Evolutionary conservation across 2,113 vertebrate species (phyloP).

Genomic region (Mormyrus iriodes): DNA sequence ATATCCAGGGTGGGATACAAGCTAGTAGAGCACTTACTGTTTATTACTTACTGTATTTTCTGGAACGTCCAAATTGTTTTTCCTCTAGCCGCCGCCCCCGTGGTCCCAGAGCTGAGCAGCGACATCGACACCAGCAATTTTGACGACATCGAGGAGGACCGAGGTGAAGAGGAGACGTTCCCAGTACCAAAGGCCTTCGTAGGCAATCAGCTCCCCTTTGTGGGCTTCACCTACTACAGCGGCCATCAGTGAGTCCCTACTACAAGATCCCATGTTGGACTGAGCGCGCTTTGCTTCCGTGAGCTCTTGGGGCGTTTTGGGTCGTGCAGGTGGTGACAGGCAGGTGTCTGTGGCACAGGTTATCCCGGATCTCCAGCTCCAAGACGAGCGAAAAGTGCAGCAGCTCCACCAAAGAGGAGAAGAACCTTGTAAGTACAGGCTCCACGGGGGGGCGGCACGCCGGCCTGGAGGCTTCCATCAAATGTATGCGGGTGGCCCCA

Average conservation of each 20-base stretch:
- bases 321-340: neutral
- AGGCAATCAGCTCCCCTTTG: conserved; percentile 96
- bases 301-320: neutral
- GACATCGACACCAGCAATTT: conserved; percentile 99
- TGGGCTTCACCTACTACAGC: conserved; percentile 97
- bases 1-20: neutral
- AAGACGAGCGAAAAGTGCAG: conserved; percentile 82
- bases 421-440: conserved; percentile 76
- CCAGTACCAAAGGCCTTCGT: conserved; percentile 97
- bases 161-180: conserved; percentile 96
- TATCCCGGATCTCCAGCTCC: conserved; percentile 46
- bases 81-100: conserved; percentile 82
- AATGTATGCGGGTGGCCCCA: neutral
- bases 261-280: neutral
- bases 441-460: neutral
- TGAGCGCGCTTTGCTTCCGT: neutral
- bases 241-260: conserved; percentile 75
- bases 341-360: conserved; percentile 37
- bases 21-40: neutral
- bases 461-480: neutral
- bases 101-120: conserved; percentile 94
- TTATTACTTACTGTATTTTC: conserved; percentile 15
- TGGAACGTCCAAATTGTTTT: conserved; percentile 4
- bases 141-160: conserved; percentile 95
- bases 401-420: conserved; percentile 75